These are phyloP conservation scores for Himalopsyche phryganea DNA, from an alignment of 1,140 invertebrate genomes.

Conservation along the genomic window DNA sequence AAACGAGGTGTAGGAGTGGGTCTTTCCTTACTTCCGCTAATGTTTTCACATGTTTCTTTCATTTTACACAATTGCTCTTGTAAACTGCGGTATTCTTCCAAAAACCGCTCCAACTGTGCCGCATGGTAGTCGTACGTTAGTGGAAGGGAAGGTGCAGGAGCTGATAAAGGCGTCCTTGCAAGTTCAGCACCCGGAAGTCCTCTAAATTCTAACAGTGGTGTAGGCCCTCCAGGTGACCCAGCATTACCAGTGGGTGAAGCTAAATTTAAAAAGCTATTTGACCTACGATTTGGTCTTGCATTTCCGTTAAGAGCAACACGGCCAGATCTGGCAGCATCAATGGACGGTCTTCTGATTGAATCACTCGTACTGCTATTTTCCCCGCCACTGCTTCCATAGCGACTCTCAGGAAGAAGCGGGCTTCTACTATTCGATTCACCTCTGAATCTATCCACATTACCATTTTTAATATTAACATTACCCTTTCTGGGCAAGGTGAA, in stretches of 20 bases:
- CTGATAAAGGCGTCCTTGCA: conserved; percentile 38
- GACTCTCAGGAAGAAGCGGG: conserved; percentile 56
- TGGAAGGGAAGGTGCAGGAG: conserved; percentile 46
- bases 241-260: conserved; percentile 43
- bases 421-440: conserved; percentile 61
- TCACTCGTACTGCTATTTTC: conserved; percentile 39
- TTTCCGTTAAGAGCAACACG: conserved; percentile 19
- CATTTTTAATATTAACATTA: conserved; percentile 30
- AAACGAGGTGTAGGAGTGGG: conserved; percentile 39
- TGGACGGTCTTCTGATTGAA: conserved; percentile 22
- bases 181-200: conserved; percentile 40
- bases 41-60: conserved; percentile 70
- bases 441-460: conserved; percentile 50
- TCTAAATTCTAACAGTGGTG: conserved; percentile 54
- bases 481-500: conserved; percentile 60
- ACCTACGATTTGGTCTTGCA: conserved; percentile 41
- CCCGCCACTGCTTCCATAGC: conserved; percentile 49
- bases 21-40: conserved; percentile 54
- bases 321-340: conserved; percentile 28
- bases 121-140: conserved; percentile 69
- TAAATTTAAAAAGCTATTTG: conserved; percentile 57
- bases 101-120: conserved; percentile 69
- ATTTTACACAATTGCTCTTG: conserved; percentile 72
- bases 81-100: conserved; percentile 71
- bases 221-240: conserved; percentile 50